Evolutionary conservation across 2,113 vertebrate species (phyloP).

Genomic region (Brachirus orientalis): DNA sequence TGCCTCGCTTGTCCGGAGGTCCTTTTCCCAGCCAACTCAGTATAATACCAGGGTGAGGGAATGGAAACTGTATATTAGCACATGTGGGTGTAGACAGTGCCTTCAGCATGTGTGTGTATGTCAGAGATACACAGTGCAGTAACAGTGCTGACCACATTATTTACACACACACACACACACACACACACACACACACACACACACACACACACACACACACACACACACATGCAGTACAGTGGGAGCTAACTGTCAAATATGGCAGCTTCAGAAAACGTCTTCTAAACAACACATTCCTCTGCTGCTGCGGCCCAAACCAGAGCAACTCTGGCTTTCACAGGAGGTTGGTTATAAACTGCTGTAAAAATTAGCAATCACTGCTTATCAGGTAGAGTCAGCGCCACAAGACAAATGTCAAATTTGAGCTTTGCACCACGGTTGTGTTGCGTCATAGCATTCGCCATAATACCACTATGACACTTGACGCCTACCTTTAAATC

Average conservation of each 20-base stretch:
- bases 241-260: background rate
- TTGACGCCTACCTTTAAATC: too few species aligned
- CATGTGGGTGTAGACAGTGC: conserved; percentile 18
- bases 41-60: conserved; percentile 54
- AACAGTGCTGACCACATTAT: conserved; percentile 2
- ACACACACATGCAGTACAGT: too few species aligned
- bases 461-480: background rate
- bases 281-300: conserved; percentile 10
- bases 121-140: background rate
- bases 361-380: too few species aligned
- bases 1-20: background rate
- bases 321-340: too few species aligned
- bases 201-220: conserved; percentile 22
- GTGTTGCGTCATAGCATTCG: too few species aligned
- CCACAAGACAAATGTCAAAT: too few species aligned
- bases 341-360: conserved; percentile 7
- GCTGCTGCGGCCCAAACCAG: background rate
- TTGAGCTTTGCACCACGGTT: too few species aligned
- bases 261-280: conserved; percentile 12
- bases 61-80: conserved; percentile 54
- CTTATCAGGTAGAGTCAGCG: too few species aligned
- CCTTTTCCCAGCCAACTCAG: background rate
- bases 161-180: conserved; percentile 33
- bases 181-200: conserved; percentile 24
- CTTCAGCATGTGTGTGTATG: background rate